Conservation (phyloP, 2,888 invertebrate genomes). For the Ischnura elegans region DNA sequence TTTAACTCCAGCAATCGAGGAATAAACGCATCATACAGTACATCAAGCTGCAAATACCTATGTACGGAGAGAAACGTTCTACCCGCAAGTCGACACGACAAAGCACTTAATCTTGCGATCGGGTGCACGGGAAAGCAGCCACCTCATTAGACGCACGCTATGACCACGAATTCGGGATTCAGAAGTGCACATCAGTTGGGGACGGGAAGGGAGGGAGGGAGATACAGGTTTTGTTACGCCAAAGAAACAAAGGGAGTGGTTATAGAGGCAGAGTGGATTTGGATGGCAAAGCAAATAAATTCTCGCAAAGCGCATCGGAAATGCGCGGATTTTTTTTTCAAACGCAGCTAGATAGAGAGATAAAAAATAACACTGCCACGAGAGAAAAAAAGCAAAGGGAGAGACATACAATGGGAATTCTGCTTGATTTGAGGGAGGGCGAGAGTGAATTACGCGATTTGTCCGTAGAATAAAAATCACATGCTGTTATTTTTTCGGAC, state of each 20-base stretch:
- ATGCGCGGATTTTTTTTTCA: background rate
- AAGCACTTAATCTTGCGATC: background rate
- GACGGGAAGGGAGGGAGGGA: no score
- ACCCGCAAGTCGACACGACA: background rate
- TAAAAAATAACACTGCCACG: background rate
- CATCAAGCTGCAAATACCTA: no score
- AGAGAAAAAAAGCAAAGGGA: background rate
- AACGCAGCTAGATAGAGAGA: background rate
- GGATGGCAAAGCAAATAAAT: conserved; percentile 22
- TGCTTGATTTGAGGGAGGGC: conserved; percentile 26
- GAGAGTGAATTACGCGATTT: conserved; percentile 35
- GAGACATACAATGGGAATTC: conserved; percentile 9
- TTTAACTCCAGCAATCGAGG: no score
- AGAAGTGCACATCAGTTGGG: background rate
- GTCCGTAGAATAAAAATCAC: conserved; percentile 22
- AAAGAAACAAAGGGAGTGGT: background rate
- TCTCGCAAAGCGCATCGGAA: conserved; percentile 12
- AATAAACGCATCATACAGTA: no score
- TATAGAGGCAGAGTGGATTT: no score
- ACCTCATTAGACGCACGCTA: background rate
- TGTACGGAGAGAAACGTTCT: no score
- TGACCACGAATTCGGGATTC: background rate
- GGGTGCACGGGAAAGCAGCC: background rate
- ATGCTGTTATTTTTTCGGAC: conserved; percentile 15
- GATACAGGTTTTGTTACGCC: background rate